A percentile compares a stretch with the other conserved stretches of the same genome.
Evolutionary conservation across 2,113 vertebrate genomes (phyloP).

Genomic region (Callipepla californica): DNA sequence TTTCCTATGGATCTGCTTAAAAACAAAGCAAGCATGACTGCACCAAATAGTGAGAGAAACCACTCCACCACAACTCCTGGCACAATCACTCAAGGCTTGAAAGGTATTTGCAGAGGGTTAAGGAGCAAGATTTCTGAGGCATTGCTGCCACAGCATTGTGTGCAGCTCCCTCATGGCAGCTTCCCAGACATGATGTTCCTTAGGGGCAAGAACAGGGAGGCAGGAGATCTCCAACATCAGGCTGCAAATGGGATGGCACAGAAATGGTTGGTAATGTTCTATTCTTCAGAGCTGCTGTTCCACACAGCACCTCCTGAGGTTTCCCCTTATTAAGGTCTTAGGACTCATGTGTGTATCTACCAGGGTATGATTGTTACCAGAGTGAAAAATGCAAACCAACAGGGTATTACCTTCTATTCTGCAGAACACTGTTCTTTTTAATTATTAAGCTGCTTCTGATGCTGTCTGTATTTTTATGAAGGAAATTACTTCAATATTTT

Average conservation of each 20-base stretch:
- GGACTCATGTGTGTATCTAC: neutral
- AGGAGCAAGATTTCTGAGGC: neutral
- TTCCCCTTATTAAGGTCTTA: neutral
- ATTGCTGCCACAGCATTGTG: neutral
- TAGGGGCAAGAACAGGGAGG: neutral
- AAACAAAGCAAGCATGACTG: neutral
- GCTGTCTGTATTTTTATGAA: neutral
- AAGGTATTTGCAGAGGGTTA: neutral
- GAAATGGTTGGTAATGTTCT: too few relatives aligned
- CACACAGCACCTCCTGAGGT: neutral
- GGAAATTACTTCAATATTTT: neutral
- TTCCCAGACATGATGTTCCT: neutral
- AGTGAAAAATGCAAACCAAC: fast-evolving
- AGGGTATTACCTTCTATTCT: neutral
- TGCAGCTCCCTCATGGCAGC: fast-evolving
- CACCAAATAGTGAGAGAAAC: neutral
- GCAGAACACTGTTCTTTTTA: neutral
- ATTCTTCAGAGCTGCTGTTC: neutral
- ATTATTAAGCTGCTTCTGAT: neutral
- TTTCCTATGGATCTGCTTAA: neutral
- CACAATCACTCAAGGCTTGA: neutral
- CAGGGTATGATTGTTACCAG: neutral
- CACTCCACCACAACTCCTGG: neutral
- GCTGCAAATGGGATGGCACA: neutral
- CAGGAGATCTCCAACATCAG: neutral